Base-by-base conservation (phyloP, 1,140 invertebrate genomes). In the Wasmannia auropunctata region DNA sequence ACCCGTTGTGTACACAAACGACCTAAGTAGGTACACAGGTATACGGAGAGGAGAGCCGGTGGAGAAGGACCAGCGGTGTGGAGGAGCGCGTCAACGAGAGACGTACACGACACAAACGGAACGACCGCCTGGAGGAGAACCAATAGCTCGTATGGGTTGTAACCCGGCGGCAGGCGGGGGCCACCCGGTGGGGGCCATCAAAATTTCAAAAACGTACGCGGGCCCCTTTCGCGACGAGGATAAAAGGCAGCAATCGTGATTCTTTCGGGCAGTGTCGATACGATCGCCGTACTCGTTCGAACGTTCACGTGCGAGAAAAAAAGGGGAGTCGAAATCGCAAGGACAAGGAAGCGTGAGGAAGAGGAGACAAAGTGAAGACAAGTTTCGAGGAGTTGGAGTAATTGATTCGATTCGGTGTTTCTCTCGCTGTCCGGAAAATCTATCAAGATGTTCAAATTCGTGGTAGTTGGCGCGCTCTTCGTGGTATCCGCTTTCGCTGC, bases 151-250 rank as follows among this genome's bases (percentile, higher is more conserved):
- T 87, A 90, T 70, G 84, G 83, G 51, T 90, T 87, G 88, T 86
- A 90, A 90, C 75, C 74, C 84, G 51, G 65, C 69, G 51, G 67
- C 87, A 58, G 88, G 86, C 79, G 83, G 80, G 76, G 96, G 95
- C 58, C 95, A 79, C 10, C 69, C 96, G 97, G 91, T 97, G 97
- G 97, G 97, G 97, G 93, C 96, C 97, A 95, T 96, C 96, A 92
- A 96, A 95, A 95, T 95, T 95, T 95, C 94, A 95, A 95, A 95
- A 95, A 95, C 94, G 95, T 95, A 95, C 94, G 92, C 94, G 94
- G 94, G 90, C 94, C 94, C 94, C 94, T 95, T 95, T 95, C 94
- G 94, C 94, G 94, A 93, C 89, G 93, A 94, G 94, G 94, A 95
- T 95, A 95, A 95, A 95, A 95, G 94, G 94, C 94, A 94, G 94